Evolutionary conservation across 2,113 vertebrate species (phyloP), one percentile per base, ranked within the genome.

Genomic region (Oceanites oceanicus): DNA sequence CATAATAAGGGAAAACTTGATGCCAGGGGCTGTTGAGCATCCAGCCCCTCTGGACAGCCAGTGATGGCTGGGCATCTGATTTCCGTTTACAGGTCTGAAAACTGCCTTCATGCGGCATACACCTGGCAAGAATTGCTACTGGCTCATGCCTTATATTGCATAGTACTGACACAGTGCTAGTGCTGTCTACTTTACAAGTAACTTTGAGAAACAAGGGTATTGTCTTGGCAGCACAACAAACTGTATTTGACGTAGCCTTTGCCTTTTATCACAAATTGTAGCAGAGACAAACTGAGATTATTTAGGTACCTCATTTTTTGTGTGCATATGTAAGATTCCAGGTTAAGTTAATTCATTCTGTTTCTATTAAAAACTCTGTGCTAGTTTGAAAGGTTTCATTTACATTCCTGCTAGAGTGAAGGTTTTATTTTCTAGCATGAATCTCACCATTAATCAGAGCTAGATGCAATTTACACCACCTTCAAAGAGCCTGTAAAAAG

Each of bases 401-500:
- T 96, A 52, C 52, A 71, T 76, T 91, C 76, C 44, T 75, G 65
- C 10, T 65, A 82, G 73, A 95, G 71, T 38, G 79, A 89, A 94
- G 67, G 63, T 58, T 95, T 96, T 65, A 83, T 95, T 96, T 79
- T 91, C 47, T 94, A 86, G 67, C 74, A 83, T 63, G 63, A 94
- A 81, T 94, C 90, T 95, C 90, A 55, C 85, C 79, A 38, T 66
- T 92, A 96, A 97, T 90, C 96, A 87, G 79, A 94, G 32, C 71
- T 94, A 88, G 79, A 70, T 85, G 66, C 44, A 92, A 92, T 94
- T 97, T 95, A 93, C 40, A 59, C 79, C 61, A 95, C 81, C 82
- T 87, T 97, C 92, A 94, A 91, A 94, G 89, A 83, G 38, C 66
- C 70, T 93, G 86, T 89, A 75, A 97, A 74, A 97, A 96, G 91